These are phyloP conservation scores for Brienomyrus brachyistius DNA, from an alignment of 2,113 vertebrate genomes.

Conservation along the genomic window DNA sequence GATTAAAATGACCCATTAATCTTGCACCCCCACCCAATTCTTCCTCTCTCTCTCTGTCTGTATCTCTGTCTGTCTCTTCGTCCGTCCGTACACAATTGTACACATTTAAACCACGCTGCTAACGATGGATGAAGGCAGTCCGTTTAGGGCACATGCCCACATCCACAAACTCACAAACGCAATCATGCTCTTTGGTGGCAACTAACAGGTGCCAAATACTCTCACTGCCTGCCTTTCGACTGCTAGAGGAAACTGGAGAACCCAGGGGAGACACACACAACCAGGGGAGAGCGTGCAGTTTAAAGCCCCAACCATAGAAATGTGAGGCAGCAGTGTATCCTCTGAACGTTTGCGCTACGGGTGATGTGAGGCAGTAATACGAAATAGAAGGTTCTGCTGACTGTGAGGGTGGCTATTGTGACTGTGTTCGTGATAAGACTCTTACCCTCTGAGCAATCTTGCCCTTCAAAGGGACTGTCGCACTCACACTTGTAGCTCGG, in stretches of 20 bases:
- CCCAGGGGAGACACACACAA: background rate
- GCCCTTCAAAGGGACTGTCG: conserved; percentile 68
- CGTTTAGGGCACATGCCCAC: background rate
- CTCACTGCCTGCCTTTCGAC: background rate
- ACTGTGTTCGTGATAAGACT: background rate
- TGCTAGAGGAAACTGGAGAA: background rate
- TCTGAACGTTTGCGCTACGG: background rate
- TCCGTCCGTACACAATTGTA: background rate
- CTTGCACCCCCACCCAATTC: background rate
- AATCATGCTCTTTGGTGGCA: background rate
- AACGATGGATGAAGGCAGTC: background rate
- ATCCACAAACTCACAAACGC: background rate
- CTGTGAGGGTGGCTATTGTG: background rate
- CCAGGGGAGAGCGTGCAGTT: background rate
- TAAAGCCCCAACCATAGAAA: background rate
- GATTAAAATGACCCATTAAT: background rate
- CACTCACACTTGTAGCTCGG: conserved; percentile 75
- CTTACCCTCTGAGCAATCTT: conserved; percentile 71
- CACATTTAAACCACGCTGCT: background rate
- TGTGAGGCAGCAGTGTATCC: background rate
- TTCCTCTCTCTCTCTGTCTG: background rate
- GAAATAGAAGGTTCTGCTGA: background rate
- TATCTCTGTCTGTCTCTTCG: background rate
- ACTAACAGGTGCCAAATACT: background rate
- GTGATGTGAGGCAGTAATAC: background rate